Evolutionary conservation across 2,797 vertebrate species (phyloP).

Genomic region (Sebastes hubbsi): DNA sequence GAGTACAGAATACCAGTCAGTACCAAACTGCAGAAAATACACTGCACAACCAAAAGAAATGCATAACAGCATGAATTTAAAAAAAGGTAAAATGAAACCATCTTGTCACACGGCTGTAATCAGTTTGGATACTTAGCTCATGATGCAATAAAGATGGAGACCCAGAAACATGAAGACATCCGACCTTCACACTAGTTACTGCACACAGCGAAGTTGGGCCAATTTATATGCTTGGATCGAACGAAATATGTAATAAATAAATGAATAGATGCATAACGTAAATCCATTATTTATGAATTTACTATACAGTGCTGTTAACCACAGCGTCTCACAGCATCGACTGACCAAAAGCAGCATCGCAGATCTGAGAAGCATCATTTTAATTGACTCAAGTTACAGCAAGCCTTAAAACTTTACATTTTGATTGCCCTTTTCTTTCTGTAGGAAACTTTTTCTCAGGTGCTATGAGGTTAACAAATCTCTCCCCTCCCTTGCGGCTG

Average conservation of each 20-base stretch:
- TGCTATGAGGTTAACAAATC: not conserved
- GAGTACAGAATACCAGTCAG: not conserved
- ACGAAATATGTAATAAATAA: not conserved
- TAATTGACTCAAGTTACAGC: not conserved
- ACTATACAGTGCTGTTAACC: not conserved
- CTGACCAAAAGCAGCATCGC: not conserved
- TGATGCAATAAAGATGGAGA: not conserved
- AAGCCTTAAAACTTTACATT: not conserved
- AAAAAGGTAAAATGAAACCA: not conserved
- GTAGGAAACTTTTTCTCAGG: not conserved
- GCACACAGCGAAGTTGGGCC: not conserved
- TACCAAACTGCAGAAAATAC: not conserved
- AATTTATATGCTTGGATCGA: not conserved
- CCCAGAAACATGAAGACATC: not conserved
- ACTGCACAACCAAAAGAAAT: not conserved
- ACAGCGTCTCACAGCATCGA: not conserved
- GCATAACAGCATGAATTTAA: not conserved
- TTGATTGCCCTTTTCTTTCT: not conserved
- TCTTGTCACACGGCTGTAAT: not conserved
- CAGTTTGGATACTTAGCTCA: not conserved
- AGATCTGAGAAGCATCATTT: not conserved
- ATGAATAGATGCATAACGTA: not conserved
- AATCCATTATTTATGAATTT: conserved; percentile 3
- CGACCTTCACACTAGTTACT: not conserved
- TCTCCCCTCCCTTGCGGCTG: not conserved